phyloP scores from a whole-genome alignment of 1,140 invertebrate genomes.

The Orchesella cincta region DNA sequence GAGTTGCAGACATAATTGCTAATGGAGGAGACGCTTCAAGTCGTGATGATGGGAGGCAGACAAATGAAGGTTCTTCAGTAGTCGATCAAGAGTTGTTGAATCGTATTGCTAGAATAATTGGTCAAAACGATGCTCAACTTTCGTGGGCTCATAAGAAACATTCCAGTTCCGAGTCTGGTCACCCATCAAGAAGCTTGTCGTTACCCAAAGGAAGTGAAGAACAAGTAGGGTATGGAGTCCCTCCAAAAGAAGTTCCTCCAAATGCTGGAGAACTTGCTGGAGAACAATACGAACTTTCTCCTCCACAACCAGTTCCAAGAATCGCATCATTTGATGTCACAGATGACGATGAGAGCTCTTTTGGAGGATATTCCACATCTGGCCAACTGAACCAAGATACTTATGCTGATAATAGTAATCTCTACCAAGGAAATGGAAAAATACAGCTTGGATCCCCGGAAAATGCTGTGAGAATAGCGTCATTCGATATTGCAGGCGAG shows the following conservation, averaged over 20 bases:
- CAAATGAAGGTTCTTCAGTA: constrained; percentile 29
- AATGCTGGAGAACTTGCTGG: neutral
- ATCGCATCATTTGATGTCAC: constrained; percentile 36
- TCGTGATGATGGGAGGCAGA: constrained; percentile 24
- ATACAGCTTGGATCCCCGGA: neutral
- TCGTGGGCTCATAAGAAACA: neutral
- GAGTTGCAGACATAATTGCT: constrained; percentile 33
- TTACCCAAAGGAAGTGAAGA: neutral
- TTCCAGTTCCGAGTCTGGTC: neutral
- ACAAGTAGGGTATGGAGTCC: neutral
- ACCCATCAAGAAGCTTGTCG: neutral
- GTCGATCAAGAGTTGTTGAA: constrained; percentile 41
- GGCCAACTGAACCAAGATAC: neutral
- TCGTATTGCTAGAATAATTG: constrained; percentile 42
- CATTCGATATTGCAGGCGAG: constrained; percentile 17
- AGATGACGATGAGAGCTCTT: neutral
- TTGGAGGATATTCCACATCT: neutral
- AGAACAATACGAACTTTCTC: constrained; percentile 18
- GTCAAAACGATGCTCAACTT: constrained; percentile 36
- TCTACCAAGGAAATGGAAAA: neutral
- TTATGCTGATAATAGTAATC: constrained; percentile 12
- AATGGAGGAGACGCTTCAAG: constrained; percentile 26
- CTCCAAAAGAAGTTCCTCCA: neutral
- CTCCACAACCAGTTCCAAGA: constrained; percentile 22
- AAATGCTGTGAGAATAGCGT: constrained; percentile 8